Conservation (phyloP, 2,797 vertebrate species). For the Allobates femoralis region DNA sequence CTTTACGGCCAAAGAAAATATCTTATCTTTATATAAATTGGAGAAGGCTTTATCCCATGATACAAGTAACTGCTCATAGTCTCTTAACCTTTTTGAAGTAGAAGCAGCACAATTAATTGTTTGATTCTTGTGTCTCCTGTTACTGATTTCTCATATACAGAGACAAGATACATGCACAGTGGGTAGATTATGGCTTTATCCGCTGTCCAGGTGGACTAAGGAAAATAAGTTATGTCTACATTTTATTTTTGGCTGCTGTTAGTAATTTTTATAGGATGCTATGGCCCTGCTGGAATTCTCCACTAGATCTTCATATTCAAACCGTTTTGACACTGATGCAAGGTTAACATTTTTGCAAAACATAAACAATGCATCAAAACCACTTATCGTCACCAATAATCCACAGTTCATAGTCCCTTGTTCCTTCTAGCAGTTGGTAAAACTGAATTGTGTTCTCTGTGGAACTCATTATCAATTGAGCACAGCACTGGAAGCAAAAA, state of each 20-base stretch:
- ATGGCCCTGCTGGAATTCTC: not conserved
- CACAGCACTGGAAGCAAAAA: constrained; percentile 24
- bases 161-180: not conserved
- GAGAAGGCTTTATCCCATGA: not conserved
- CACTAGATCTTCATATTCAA: not conserved
- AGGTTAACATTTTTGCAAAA: constrained; percentile 37
- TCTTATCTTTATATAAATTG: not conserved
- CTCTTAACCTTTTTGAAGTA: not conserved
- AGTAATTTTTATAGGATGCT: not conserved
- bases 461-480: constrained; percentile 50
- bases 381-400: constrained; percentile 50
- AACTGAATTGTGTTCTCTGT: constrained; percentile 48
- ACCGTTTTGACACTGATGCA: constrained; percentile 20
- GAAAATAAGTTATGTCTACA: constrained; percentile 11
- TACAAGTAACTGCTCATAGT: not conserved
- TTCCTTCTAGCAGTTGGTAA: constrained; percentile 40
- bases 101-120: not conserved
- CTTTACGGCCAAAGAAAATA: not conserved
- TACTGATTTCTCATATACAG: not conserved
- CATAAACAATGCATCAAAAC: constrained; percentile 45
- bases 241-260: constrained; percentile 25
- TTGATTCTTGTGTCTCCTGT: not conserved
- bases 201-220: not conserved
- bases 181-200: not conserved
- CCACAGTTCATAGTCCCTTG: not conserved